Evolutionary conservation across 1,140 invertebrate genomes (phyloP).

Genomic region (Ooceraea biroi): DNA sequence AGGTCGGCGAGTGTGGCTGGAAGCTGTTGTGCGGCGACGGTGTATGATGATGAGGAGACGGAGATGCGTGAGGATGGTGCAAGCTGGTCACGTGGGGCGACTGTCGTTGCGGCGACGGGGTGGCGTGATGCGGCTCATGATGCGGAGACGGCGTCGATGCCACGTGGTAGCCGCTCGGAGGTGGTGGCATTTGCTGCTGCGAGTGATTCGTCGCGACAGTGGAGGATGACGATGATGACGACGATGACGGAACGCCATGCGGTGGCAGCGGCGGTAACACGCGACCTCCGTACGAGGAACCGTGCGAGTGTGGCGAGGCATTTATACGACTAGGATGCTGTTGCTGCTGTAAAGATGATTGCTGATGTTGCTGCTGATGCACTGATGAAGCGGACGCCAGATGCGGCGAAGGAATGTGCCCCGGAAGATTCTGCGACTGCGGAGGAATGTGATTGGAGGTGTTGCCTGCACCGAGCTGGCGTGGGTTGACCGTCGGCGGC

Average conservation of each 20-base stretch:
- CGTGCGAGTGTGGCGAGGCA: constrained; percentile 63
- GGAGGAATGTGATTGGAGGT: constrained; percentile 82
- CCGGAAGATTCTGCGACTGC: constrained; percentile 78
- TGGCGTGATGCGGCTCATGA: constrained; percentile 69
- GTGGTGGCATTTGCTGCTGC: constrained; percentile 76
- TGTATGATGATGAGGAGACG: constrained; percentile 78
- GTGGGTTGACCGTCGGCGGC: constrained; percentile 74
- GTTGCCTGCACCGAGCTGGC: constrained; percentile 55
- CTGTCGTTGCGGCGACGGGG: constrained; percentile 80
- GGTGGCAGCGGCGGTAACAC: constrained; percentile 64
- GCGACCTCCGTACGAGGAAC: constrained; percentile 69
- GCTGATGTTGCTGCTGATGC: constrained; percentile 65
- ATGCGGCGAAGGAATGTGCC: constrained; percentile 83
- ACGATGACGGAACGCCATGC: constrained; percentile 66
- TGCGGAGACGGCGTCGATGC: constrained; percentile 69
- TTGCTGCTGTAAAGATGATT: constrained; percentile 66
- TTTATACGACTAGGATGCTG: constrained; percentile 77
- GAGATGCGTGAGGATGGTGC: constrained; percentile 76
- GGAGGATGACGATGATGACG: constrained; percentile 59
- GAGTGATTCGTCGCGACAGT: constrained; percentile 66
- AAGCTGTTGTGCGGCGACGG: constrained; percentile 80
- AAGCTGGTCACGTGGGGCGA: constrained; percentile 78
- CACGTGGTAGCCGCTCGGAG: constrained; percentile 72
- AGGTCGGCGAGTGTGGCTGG: constrained; percentile 82
- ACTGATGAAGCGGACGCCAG: constrained; percentile 68